Conservation (phyloP, 1,140 invertebrate genomes). For the Lasioglossum baleicum region DNA sequence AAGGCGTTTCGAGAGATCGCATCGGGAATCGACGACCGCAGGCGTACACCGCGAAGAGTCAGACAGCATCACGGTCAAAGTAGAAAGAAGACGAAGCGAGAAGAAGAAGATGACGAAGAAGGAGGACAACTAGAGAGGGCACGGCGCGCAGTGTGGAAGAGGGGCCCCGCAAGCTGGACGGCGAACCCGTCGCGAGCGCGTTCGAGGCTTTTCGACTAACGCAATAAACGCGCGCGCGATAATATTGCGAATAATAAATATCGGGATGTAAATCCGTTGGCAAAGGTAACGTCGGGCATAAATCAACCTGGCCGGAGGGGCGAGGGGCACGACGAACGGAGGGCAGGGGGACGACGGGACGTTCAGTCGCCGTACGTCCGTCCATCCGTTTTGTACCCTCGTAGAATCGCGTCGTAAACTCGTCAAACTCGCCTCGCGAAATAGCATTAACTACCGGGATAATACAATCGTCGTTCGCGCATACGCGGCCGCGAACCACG, state of each 20-base stretch:
- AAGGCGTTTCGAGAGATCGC: constrained; percentile 36
- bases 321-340: constrained; percentile 42
- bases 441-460: constrained; percentile 79
- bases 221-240: constrained; percentile 78
- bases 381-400: constrained; percentile 69
- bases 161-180: constrained; percentile 6
- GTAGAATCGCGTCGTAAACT: constrained; percentile 78
- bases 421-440: constrained; percentile 78
- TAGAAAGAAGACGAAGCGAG: no score
- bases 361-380: constrained; percentile 32
- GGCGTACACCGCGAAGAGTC: neutral
- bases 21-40: constrained; percentile 7
- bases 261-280: constrained; percentile 80
- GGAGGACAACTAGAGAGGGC: constrained; percentile 23
- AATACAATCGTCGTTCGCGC: constrained; percentile 76
- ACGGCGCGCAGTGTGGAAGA: constrained; percentile 13
- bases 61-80: neutral
- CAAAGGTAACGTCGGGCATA: constrained; percentile 78
- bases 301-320: constrained; percentile 71
- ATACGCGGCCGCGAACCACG: constrained; percentile 38
- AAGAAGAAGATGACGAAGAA: neutral
- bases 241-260: constrained; percentile 81
- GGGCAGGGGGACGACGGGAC: neutral
- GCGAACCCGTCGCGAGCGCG: constrained; percentile 34
- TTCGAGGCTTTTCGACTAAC: constrained; percentile 69